A percentile compares a stretch with the other conserved stretches of the same genome.
phyloP scores from a whole-genome alignment of 2,113 vertebrate species.

The Empidonax traillii region DNA sequence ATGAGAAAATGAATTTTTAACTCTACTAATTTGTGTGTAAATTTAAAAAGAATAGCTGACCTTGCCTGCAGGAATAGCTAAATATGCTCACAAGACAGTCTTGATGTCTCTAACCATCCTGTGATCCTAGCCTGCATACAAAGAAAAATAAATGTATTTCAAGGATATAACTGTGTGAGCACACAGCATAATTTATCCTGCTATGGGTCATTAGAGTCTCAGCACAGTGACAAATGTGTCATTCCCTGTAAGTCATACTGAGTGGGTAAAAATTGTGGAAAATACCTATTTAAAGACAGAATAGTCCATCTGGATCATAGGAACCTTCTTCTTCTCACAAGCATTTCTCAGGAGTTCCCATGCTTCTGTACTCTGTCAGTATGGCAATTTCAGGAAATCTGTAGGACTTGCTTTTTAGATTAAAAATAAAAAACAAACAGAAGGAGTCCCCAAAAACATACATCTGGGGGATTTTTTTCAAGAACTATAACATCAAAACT shows the following conservation, averaged over 20 bases:
- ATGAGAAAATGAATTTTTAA: neutral
- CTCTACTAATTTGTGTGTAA: neutral
- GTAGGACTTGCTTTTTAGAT: neutral
- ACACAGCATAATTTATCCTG: neutral
- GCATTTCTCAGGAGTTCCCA: neutral
- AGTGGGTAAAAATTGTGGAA: neutral
- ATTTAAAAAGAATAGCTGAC: neutral
- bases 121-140: neutral
- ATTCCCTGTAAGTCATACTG: neutral
- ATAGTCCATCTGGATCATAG: neutral
- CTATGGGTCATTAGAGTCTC: neutral
- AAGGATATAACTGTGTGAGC: neutral
- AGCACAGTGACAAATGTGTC: neutral
- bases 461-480: neutral
- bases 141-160: neutral
- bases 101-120: neutral
- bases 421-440: neutral
- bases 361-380: neutral
- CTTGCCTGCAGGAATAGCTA: slow-evolving; percentile 7
- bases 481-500: neutral
- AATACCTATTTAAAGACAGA: neutral
- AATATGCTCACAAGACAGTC: neutral
- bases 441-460: neutral
- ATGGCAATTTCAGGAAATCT: neutral
- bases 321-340: neutral